Evolutionary conservation across 2,888 invertebrate species (phyloP).

Genomic region (Xylota sylvarum): DNA sequence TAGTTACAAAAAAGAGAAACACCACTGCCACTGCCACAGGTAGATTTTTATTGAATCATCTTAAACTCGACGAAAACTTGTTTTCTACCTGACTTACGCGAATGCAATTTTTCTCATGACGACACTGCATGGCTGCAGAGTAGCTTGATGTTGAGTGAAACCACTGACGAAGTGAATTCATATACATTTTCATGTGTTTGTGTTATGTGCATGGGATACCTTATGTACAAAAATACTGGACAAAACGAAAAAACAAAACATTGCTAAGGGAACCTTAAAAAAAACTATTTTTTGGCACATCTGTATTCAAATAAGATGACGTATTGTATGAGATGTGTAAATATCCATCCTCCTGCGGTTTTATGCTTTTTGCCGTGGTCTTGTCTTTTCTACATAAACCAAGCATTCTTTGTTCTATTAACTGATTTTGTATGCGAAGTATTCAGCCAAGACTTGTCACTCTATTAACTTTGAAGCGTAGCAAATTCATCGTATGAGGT

Average conservation of each 20-base stretch:
- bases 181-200: background rate
- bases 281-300: background rate
- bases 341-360: background rate
- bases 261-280: background rate
- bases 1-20: slow-evolving; percentile 22
- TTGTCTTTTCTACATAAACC: too few relatives aligned
- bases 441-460: background rate
- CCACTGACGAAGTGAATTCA: background rate
- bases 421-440: too few relatives aligned
- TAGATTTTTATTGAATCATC: slow-evolving; percentile 52
- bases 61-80: slow-evolving; percentile 52
- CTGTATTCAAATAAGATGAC: background rate
- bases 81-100: slow-evolving; percentile 68
- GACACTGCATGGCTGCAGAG: slow-evolving; percentile 3
- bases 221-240: background rate
- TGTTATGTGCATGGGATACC: background rate
- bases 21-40: slow-evolving; percentile 29
- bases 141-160: slow-evolving; percentile 55
- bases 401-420: too few relatives aligned
- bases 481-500: background rate
- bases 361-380: background rate
- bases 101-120: slow-evolving; percentile 27
- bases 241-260: background rate
- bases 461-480: background rate
- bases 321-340: background rate